Conservation (phyloP, 2,888 invertebrate species). For the Oligia latruncula region DNA sequence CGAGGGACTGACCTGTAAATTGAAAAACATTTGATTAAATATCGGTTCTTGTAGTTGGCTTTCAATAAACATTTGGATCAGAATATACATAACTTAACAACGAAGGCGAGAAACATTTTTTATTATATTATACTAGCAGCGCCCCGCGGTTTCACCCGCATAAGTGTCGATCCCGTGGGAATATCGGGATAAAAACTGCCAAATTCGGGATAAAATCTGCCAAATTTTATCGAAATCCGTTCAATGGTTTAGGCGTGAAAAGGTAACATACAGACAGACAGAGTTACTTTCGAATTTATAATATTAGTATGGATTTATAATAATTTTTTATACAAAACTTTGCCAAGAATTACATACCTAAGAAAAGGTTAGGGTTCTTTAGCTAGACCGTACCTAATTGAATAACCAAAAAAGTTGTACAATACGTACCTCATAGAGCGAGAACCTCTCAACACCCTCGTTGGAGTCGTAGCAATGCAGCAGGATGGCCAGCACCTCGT, state of each 20-base stretch:
- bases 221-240: no score
- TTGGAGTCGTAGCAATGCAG: conserved; percentile 95
- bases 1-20: conserved; percentile 92
- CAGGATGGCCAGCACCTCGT: conserved; percentile 95
- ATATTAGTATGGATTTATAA: no score
- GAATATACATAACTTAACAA: no score
- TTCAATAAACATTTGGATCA: neutral
- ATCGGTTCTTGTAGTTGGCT: neutral
- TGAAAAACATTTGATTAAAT: neutral
- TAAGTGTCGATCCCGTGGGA: no score
- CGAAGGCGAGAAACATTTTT: no score
- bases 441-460: conserved; percentile 96
- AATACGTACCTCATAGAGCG: conserved; percentile 93
- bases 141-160: no score
- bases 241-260: no score
- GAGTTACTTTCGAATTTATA: no score
- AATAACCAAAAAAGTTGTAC: neutral
- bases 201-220: no score
- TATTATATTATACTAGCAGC: neutral
- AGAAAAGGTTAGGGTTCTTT: neutral
- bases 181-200: no score
- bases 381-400: no score
- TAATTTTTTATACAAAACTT: neutral
- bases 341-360: neutral
- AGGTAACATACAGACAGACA: no score